Conservation (phyloP, 2,113 vertebrate species). For the Tychaedon coryphoeus region DNA sequence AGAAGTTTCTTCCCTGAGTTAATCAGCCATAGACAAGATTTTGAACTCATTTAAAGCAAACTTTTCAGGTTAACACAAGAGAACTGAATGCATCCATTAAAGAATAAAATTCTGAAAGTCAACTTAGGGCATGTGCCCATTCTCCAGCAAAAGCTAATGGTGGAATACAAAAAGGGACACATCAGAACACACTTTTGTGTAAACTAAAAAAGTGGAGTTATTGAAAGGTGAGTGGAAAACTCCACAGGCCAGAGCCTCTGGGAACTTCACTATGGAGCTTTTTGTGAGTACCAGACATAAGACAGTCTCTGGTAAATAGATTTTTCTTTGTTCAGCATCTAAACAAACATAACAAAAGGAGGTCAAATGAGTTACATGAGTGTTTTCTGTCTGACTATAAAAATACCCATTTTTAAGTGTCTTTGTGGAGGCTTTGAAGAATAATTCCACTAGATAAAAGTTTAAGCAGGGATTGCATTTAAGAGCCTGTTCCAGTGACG, state of each 20-base stretch:
- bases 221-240: not conserved
- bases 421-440: not conserved
- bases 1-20: not conserved
- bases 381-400: not conserved
- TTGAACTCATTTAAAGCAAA: not conserved
- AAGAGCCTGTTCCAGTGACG: not conserved
- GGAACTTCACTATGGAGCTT: not conserved
- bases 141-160: not conserved
- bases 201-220: not conserved
- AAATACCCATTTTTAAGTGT: not conserved
- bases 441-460: not conserved
- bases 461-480: not conserved
- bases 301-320: not conserved
- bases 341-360: not conserved
- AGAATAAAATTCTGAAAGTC: not conserved
- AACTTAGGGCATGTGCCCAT: not conserved
- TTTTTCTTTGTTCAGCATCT: not conserved
- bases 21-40: not conserved
- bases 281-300: not conserved
- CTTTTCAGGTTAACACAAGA: not conserved
- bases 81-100: not conserved
- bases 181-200: not conserved
- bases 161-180: not conserved
- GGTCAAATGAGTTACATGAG: not conserved
- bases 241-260: not conserved